Evolutionary conservation across 2,113 vertebrate species (phyloP), one percentile per base, ranked within the genome.

Genomic region (Salvelinus sp.): DNA sequence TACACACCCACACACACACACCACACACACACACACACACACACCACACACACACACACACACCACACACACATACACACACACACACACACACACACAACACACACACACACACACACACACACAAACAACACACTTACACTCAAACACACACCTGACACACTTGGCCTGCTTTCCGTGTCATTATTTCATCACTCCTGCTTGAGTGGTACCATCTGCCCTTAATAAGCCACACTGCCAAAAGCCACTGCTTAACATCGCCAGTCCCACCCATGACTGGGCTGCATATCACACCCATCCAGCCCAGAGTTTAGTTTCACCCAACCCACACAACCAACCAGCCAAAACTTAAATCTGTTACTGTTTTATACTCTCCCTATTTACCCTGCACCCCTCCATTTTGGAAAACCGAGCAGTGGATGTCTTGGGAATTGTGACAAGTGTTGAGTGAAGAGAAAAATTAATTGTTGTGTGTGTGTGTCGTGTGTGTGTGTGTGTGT

Each of bases 121-220:
- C 2, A 27, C 23, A 23, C 23, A 23, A 1, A 23, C 33, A 38
- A 38, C 33, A 38, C 33, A 7, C 7, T 44, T 7, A 44, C 38
- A 44, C 38, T 44, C 6, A 44, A 44, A 44, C 38, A 44, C 38
- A 44, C 38, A 10, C 7, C 38, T 44, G 38, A 44, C 38, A 44
- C 57, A 73, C 23, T 57, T 69, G 60, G 38, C 63, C 20, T 30
- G 65, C 76, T 80, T 80, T 84, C 82, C 83, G 65, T 90, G 88
- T 92, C 89, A 93, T 94, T 93, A 93, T 93, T 90, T 93, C 92
- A 90, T 93, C 90, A 93, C 91, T 93, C 92, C 91, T 91, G 92
- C 90, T 89, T 88, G 92, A 93, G 91, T 92, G 91, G 74, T 83
- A 91, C 92, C 92, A 94, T 93, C 92, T 94, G 93, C 92, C 91